phyloP scores from a whole-genome alignment of 2,113 vertebrate genomes.

The Anhinga anhinga region DNA sequence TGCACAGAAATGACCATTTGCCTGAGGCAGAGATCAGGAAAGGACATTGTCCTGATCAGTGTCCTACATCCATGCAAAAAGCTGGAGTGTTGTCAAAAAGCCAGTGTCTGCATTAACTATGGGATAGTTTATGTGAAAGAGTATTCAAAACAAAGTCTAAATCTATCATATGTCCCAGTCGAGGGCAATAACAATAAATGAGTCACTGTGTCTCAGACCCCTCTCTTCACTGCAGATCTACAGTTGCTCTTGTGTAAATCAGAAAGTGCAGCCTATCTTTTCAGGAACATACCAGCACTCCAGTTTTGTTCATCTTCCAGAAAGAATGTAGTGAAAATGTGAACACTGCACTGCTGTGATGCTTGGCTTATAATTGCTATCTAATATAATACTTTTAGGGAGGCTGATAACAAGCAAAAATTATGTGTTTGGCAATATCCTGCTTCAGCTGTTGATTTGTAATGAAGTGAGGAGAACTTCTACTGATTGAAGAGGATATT shows the following conservation, averaged over 20 bases:
- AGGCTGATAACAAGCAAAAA: slow-evolving; percentile 18
- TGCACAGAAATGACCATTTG: not conserved
- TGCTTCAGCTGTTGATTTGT: not conserved
- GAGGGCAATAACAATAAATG: not conserved
- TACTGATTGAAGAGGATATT: slow-evolving; percentile 6
- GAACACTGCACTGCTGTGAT: not conserved
- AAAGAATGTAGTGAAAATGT: not conserved
- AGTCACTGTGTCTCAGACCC: not conserved
- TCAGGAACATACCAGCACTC: not conserved
- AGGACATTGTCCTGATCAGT: not conserved
- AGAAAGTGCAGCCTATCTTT: not conserved
- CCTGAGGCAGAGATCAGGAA: not conserved
- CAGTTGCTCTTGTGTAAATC: not conserved
- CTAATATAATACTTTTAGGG: not conserved
- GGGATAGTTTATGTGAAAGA: not conserved
- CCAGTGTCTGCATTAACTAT: not conserved
- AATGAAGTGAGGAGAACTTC: slow-evolving; percentile 2
- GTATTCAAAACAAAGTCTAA: not conserved
- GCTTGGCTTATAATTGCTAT: not conserved
- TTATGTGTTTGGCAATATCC: not conserved
- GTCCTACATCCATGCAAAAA: not conserved
- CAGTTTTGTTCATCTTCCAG: not conserved
- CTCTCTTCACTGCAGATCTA: not conserved
- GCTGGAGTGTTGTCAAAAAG: not conserved
- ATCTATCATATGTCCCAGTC: not conserved